Evolutionary conservation across 2,888 invertebrate species (phyloP).

Genomic region (Leptinotarsa rubiginosa): DNA sequence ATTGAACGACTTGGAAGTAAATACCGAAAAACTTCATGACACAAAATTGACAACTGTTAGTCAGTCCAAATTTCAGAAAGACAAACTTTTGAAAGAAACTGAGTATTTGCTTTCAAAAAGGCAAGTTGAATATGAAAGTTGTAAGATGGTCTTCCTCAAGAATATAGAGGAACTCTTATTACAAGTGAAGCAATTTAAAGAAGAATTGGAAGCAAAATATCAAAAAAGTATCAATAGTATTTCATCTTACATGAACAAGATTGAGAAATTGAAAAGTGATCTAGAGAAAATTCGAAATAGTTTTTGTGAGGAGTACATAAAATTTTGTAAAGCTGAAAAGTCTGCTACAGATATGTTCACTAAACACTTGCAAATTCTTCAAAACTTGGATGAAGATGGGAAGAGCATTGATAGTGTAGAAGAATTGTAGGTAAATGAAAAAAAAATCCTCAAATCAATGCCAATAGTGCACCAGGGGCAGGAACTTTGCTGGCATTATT

Average conservation of each 20-base stretch:
- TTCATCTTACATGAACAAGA: conserved; percentile 1
- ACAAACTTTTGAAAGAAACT: conserved; percentile 12
- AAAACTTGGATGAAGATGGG: neutral
- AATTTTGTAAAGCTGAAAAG: conserved; percentile 17
- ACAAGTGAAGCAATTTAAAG: neutral
- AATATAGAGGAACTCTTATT: neutral
- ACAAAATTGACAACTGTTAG: conserved; percentile 1
- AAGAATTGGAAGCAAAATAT: neutral
- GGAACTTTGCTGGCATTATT: too few species aligned
- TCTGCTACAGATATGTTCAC: neutral
- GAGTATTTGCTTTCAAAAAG: neutral
- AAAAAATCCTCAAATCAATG: neutral
- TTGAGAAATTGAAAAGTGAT: neutral
- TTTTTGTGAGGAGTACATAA: conserved; percentile 15
- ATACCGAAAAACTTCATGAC: conserved; percentile 6
- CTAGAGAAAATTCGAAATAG: neutral
- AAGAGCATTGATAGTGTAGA: too few species aligned
- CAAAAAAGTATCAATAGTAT: neutral
- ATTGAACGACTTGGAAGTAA: conserved; percentile 9
- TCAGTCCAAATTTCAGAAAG: conserved; percentile 1
- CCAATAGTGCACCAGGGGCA: too few species aligned
- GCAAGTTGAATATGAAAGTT: neutral
- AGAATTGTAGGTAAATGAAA: too few species aligned
- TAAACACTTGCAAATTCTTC: neutral
- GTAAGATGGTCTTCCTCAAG: neutral